Base-by-base conservation (phyloP, 2,888 invertebrate genomes). In the Pedicia rivosa region DNA sequence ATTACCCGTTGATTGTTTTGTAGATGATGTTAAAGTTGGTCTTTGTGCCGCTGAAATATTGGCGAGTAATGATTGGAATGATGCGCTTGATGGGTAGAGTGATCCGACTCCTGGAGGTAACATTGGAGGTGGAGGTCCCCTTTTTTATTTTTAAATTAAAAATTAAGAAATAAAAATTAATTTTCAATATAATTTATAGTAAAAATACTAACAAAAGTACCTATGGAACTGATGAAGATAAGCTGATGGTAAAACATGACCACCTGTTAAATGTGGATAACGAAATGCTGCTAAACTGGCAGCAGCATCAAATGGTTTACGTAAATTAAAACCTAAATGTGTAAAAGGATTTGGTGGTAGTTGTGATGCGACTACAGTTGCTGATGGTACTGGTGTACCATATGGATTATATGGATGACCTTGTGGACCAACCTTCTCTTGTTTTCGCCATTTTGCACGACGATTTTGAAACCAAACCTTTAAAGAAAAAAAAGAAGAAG, bases 391-490 rank as follows among this genome's bases (percentile, higher is more conserved):
- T 3, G 72, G 69, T 28, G 68, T 68, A n/a, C 67, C 69, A 31
- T 74, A 72, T 2, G 86, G 84, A 56, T 81, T 86, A 70, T 88
- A 88, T 1, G 88, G 88, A 57, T 88, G 88, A 2, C 72, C 86
- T 51, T 86, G 81, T 0, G 88, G 88, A 1, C 88, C 88, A 40
- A 88, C 88, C 62, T 87, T 88, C 62, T 88, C 88, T 54, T 87
- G 87, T 54, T 90, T 90, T 27, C 90, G 70, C 88, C 88, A 90
- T 63, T 90, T 90, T 32, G 88, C 88, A 27, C 88, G 70, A 2
- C 88, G 72, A 59, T 90, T 90, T 66, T 90, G 88, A 60, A 88
- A 90, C 88, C 88, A 88, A 5, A 90, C 88, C 88, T 88, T 72
- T 1, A 67, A 28, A 14, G 7, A 29, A 24, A 24, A 20, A 16